Base-by-base conservation (phyloP, 2,797 vertebrate species). In the Cirrhinus molitorella region DNA sequence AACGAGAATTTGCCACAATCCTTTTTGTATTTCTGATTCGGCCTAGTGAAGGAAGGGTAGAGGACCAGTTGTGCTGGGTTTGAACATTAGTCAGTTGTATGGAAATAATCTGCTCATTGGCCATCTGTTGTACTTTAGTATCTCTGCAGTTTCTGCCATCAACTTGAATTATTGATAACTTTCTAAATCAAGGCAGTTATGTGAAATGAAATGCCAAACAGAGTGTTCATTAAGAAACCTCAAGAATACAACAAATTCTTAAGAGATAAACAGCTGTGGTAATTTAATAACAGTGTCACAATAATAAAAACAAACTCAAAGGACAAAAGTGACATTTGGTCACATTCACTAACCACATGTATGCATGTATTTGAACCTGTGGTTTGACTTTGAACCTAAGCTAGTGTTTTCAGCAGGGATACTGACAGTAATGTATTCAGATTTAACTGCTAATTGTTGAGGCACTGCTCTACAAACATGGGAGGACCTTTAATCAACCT, bases 141-240 rank as follows among this genome's bases (percentile, higher is more conserved):
- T 68, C 77, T 37, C 70, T 43, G 34, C 25, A 76, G 77, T 49
- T 74, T 77, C 40, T 79, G 66, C 70, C 57, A 85, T 66, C n/a
- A 70, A 51, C 53, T 25, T 53, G 13, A 84, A 76, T 85, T 73
- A 79, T 63, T 63, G 75, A 75, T 85, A 63, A 61, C 76, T 79
- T 67, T 84, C 59, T 28, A 75, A 66, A 80, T 80, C n/a, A 47
- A 66, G 57, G 72, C 65, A 49, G 65, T 83, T 67, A 72, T n/a
- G n/a, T n/a, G n/a, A n/a, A n/a, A 80, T 72, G 28, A 76, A 82
- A 80, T 73, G 51, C 16, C 65, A 83, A 49, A 70, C 31, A 55
- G 47, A 67, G 28, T 51, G 34, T 73, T 83, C 40, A 75, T 83
- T 49, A 57, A 17, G 16, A 51, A 43, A 55, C 11, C 21, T 40